phyloP scores from a whole-genome alignment of 2,888 invertebrate genomes.

The Philopedon plagiatum region DNA sequence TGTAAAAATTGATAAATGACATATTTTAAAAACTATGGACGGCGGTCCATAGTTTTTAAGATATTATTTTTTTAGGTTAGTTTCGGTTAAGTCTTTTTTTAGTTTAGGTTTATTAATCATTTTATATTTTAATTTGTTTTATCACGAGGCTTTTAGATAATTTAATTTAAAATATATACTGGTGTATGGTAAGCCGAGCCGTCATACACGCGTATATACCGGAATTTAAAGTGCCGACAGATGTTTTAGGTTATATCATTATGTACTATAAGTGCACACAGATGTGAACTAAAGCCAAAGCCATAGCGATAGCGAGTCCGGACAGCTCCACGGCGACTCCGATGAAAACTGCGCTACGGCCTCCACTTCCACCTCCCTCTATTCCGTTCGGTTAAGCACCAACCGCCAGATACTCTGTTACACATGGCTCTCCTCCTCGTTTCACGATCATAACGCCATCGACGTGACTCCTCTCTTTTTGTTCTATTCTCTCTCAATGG shows the following conservation, averaged over 20 bases:
- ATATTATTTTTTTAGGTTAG: conserved; percentile 48
- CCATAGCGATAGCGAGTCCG: conserved; percentile 53
- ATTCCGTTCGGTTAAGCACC: conserved; percentile 51
- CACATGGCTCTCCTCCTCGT: conserved; percentile 60
- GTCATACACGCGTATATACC: conserved; percentile 67
- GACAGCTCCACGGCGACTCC: conserved; percentile 51
- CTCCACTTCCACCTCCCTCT: conserved; percentile 56
- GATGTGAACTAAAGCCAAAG: conserved; percentile 67
- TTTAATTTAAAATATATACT: conserved; percentile 63
- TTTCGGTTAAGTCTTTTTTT: conserved; percentile 50
- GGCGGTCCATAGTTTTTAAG: too few relatives aligned
- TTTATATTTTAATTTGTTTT: conserved; percentile 40
- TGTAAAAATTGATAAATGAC: too few relatives aligned
- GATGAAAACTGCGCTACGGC: conserved; percentile 61
- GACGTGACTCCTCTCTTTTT: conserved; percentile 45
- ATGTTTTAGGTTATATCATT: conserved; percentile 67
- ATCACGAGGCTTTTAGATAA: conserved; percentile 59
- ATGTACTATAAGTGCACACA: conserved; percentile 66
- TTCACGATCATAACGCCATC: conserved; percentile 49
- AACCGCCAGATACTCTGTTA: conserved; percentile 62
- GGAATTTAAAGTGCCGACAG: conserved; percentile 63
- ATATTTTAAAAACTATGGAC: too few relatives aligned
- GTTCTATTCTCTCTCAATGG: conserved; percentile 33
- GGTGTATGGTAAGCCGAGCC: conserved; percentile 60
- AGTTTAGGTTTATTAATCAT: conserved; percentile 53